Percentiles rank a stretch among this genome's conserved stretches.
Conservation (phyloP, 2,888 invertebrate species). For the Sipha maydis region DNA sequence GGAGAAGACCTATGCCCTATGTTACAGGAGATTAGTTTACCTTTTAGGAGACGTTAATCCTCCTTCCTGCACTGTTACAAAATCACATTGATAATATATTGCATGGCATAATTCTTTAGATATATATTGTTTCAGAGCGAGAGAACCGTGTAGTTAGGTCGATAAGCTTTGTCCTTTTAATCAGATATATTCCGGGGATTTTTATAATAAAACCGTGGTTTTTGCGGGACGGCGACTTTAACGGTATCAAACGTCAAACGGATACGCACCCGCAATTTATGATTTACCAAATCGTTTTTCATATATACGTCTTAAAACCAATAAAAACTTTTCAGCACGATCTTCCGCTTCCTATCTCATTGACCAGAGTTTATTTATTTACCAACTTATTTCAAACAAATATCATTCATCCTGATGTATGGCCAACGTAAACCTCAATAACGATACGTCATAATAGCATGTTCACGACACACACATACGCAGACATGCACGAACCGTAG, state of each 20-base stretch:
- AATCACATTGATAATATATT: no score
- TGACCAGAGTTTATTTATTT: constrained; percentile 4
- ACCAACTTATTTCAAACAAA: constrained; percentile 31
- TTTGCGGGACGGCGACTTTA: background rate
- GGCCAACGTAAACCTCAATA: background rate
- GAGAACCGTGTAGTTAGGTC: background rate
- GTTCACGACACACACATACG: background rate
- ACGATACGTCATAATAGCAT: background rate
- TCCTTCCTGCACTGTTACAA: no score
- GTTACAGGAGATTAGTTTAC: no score
- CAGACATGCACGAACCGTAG: background rate
- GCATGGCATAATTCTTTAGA: no score
- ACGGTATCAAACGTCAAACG: background rate
- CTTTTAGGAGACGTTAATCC: no score
- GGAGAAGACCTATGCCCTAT: no score
- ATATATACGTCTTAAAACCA: background rate
- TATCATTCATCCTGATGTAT: no score
- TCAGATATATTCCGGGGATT: background rate
- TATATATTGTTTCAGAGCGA: background rate
- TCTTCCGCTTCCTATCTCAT: constrained; percentile 13
- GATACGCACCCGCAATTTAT: background rate
- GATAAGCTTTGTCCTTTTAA: background rate
- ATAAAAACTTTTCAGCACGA: constrained; percentile 40
- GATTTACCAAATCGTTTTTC: constrained; percentile 40
- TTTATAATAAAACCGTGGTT: background rate